These are phyloP conservation scores for Tachysurus fulvidraco DNA, from an alignment of 2,113 vertebrate genomes.

Conservation along the genomic window DNA sequence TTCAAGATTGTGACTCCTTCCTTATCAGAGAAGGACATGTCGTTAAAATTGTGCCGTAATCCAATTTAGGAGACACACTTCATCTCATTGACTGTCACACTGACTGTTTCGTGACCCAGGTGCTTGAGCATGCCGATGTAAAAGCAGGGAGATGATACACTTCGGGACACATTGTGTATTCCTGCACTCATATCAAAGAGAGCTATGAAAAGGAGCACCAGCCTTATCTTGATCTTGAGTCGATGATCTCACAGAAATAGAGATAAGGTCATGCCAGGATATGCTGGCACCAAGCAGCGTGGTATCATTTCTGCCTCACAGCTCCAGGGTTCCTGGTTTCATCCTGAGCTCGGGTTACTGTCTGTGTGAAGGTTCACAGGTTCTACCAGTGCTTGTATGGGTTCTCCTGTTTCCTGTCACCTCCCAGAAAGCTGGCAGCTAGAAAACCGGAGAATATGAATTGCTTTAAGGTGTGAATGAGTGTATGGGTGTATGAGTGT, in stretches of 20 bases:
- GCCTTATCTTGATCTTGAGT: neutral
- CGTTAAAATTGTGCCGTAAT: constrained; percentile 66
- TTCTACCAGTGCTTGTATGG: neutral
- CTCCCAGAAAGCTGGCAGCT: neutral
- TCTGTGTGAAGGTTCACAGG: neutral
- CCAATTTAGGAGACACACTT: constrained; percentile 64
- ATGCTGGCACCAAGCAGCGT: neutral
- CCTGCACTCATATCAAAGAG: neutral
- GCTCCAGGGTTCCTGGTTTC: neutral
- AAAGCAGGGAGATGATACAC: neutral
- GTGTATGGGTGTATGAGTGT: no score
- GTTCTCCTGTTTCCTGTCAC: neutral
- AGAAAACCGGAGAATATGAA: neutral
- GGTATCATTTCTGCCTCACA: neutral
- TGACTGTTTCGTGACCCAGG: constrained; percentile 52
- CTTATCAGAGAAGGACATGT: constrained; percentile 63
- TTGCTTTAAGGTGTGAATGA: neutral
- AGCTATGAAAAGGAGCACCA: neutral
- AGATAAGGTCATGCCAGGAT: neutral
- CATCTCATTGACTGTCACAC: constrained; percentile 51
- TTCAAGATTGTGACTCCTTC: constrained; percentile 58
- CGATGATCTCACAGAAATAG: neutral
- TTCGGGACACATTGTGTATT: neutral
- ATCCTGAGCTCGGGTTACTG: neutral
- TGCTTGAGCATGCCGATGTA: constrained; percentile 55